These are phyloP conservation scores for Pararge aegeria DNA, from an alignment of 1,140 invertebrate species.

Conservation along the genomic window DNA sequence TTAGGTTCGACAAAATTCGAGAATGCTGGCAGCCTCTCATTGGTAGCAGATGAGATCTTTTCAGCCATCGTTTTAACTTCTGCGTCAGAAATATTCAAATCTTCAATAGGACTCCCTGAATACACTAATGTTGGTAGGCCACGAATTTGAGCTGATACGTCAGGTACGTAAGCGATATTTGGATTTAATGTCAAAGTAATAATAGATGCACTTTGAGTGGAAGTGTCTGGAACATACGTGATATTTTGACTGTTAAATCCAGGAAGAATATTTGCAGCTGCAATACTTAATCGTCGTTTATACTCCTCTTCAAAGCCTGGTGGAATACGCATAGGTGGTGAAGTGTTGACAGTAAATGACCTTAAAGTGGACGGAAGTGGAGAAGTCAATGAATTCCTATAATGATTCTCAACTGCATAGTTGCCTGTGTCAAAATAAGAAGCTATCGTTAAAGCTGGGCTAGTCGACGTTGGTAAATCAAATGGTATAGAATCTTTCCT, in stretches of 20 bases:
- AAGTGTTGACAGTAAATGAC: slow-evolving; percentile 15
- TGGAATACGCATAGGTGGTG: slow-evolving; percentile 44
- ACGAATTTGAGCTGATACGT: slow-evolving; percentile 44
- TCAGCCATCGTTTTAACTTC: slow-evolving; percentile 25
- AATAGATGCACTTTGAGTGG: slow-evolving; percentile 13
- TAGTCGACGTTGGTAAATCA: slow-evolving; percentile 33
- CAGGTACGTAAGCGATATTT: slow-evolving; percentile 34
- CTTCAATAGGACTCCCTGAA: slow-evolving; percentile 13
- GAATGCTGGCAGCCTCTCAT: slow-evolving; percentile 20
- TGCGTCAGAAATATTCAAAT: slow-evolving; percentile 11
- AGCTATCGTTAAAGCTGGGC: slow-evolving; percentile 49
- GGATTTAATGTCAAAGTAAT: slow-evolving; percentile 6
- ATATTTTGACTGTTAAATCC: background rate
- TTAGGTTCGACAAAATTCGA: slow-evolving; percentile 17
- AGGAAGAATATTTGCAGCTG: background rate
- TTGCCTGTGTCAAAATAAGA: slow-evolving; percentile 75
- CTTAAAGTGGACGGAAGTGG: slow-evolving; percentile 28
- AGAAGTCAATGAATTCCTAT: slow-evolving; percentile 48
- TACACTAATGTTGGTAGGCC: slow-evolving; percentile 25
- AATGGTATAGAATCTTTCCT: slow-evolving; percentile 24
- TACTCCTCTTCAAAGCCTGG: slow-evolving; percentile 67
- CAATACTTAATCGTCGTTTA: slow-evolving; percentile 32
- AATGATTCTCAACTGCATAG: slow-evolving; percentile 66
- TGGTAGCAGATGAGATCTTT: slow-evolving; percentile 7
- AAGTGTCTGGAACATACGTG: background rate